These are phyloP conservation scores for Macaria notata DNA, from an alignment of 2,888 invertebrate species.

Conservation along the genomic window DNA sequence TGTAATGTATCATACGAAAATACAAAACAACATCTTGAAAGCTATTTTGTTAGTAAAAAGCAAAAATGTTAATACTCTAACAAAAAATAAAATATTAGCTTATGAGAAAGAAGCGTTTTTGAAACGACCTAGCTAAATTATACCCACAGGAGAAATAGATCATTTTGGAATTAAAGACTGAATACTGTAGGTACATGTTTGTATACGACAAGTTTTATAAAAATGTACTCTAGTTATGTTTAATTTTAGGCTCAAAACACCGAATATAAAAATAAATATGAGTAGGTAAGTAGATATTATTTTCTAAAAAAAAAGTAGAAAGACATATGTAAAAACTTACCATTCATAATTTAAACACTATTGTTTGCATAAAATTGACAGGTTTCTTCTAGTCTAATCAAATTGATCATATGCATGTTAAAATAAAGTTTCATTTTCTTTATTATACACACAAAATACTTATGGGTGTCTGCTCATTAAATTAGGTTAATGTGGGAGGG, in stretches of 20 bases:
- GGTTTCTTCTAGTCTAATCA: too few species aligned
- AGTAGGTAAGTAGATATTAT: too few species aligned
- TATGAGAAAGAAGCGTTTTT: slow-evolving; percentile 65
- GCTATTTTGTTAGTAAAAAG: slow-evolving; percentile 56
- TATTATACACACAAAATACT: not conserved
- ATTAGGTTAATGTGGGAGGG: slow-evolving; percentile 30
- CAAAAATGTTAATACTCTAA: slow-evolving; percentile 51
- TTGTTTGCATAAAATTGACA: too few species aligned
- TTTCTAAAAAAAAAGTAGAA: too few species aligned
- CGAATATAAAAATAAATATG: too few species aligned
- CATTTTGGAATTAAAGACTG: slow-evolving; percentile 34
- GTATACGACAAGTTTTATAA: not conserved
- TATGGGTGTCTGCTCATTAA: slow-evolving; percentile 27
- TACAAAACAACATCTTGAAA: slow-evolving; percentile 51
- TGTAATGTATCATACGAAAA: slow-evolving; percentile 44
- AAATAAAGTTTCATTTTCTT: too few species aligned
- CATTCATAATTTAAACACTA: too few species aligned
- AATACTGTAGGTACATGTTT: slow-evolving; percentile 28
- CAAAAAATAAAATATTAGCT: slow-evolving; percentile 57
- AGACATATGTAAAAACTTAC: too few species aligned
- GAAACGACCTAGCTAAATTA: slow-evolving; percentile 40
- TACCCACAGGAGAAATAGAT: slow-evolving; percentile 1
- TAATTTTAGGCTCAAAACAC: too few species aligned
- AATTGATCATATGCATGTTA: too few species aligned
- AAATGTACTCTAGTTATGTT: too few species aligned